These are phyloP conservation scores for Sapayoa aenigma DNA, from an alignment of 2,113 vertebrate species.

Conservation along the genomic window DNA sequence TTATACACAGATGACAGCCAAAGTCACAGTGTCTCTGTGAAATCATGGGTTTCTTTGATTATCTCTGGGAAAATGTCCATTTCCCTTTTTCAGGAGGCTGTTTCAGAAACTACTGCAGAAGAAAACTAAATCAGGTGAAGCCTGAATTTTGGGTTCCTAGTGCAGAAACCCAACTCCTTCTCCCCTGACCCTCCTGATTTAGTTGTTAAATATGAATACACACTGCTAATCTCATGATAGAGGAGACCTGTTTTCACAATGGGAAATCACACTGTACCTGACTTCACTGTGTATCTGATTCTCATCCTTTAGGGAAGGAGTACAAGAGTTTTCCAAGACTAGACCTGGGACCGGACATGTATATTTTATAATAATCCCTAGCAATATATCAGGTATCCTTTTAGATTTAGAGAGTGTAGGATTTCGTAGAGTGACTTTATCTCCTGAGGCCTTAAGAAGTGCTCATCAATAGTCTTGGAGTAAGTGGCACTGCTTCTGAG, in stretches of 20 bases:
- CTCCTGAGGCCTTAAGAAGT: not conserved
- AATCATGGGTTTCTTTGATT: not conserved
- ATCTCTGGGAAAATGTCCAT: not conserved
- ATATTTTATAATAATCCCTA: not conserved
- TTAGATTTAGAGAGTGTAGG: not conserved
- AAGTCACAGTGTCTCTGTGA: not conserved
- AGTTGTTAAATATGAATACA: not conserved
- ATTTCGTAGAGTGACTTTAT: not conserved
- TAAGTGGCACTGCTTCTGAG: not conserved
- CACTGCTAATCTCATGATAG: not conserved
- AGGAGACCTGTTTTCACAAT: not conserved
- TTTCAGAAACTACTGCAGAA: not conserved
- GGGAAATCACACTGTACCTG: not conserved
- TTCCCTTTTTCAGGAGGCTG: not conserved
- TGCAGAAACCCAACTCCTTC: accelerated
- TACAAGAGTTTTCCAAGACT: not conserved
- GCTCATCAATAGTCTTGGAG: not conserved
- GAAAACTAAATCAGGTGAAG: not conserved
- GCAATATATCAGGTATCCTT: not conserved
- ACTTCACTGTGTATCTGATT: not conserved
- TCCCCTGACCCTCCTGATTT: accelerated
- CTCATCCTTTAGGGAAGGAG: not conserved
- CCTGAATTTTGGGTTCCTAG: not conserved
- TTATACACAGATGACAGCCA: not conserved
- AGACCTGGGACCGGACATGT: not conserved